Percentiles rank a stretch among this genome's conserved stretches.
These are phyloP conservation scores for Bradynema listronoti DNA, from an alignment of 1,140 invertebrate species.

Conservation along the genomic window DNA sequence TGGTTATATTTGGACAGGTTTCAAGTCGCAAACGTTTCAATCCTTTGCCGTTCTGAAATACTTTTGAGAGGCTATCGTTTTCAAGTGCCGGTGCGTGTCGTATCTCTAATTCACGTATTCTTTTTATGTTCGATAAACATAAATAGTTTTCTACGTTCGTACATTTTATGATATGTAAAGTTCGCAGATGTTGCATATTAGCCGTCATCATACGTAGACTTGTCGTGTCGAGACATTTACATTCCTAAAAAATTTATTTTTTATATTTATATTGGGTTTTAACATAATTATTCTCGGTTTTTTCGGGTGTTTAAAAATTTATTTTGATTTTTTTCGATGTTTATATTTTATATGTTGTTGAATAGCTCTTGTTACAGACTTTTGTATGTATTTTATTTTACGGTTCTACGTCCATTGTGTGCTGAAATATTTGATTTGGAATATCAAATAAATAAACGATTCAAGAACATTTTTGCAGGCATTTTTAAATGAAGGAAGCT, in stretches of 20 bases:
- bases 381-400: too few relatives aligned
- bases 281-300: too few relatives aligned
- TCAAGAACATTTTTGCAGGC: too few relatives aligned
- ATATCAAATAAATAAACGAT: too few relatives aligned
- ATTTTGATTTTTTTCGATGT: too few relatives aligned
- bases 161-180: constrained; percentile 20
- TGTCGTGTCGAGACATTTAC: constrained; percentile 9
- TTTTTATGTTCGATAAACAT: background rate
- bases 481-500: too few relatives aligned
- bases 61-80: constrained; percentile 21
- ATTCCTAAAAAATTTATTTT: constrained; percentile 23
- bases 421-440: too few relatives aligned
- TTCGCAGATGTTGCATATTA: constrained; percentile 11
- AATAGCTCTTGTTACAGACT: too few relatives aligned
- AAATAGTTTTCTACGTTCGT: constrained; percentile 22
- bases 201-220: constrained; percentile 13
- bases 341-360: too few relatives aligned
- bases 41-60: constrained; percentile 10
- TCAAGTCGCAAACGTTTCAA: constrained; percentile 11
- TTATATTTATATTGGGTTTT: too few relatives aligned
- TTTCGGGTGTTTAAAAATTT: too few relatives aligned
- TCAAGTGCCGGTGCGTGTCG: constrained; percentile 22
- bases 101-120: constrained; percentile 12
- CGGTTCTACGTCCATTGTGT: too few relatives aligned
- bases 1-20: constrained; percentile 26